Percentiles rank a stretch among this genome's conserved stretches.
These are phyloP conservation scores for Pristionchus exspectatus DNA, from an alignment of 2,888 invertebrate genomes.

Conservation along the genomic window DNA sequence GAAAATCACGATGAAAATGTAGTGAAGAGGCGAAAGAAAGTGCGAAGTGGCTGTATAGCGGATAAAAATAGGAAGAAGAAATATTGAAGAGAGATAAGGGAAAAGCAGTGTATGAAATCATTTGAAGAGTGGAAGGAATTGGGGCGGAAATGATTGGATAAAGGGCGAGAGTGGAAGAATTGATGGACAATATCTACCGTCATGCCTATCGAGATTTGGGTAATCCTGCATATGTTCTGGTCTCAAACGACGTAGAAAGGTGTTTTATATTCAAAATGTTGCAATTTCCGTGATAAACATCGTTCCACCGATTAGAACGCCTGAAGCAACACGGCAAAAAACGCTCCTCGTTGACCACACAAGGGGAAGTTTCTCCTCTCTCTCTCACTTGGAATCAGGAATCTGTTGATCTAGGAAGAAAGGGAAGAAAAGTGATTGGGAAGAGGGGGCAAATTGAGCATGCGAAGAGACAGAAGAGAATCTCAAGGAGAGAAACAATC, in stretches of 20 bases:
- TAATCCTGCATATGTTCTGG: too few species aligned
- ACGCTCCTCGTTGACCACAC: background rate
- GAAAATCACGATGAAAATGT: background rate
- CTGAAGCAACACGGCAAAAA: conserved; percentile 6
- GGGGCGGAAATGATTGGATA: conserved; percentile 41
- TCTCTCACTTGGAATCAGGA: conserved; percentile 1
- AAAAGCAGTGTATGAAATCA: conserved; percentile 36
- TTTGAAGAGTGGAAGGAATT: background rate
- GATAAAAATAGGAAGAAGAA: background rate
- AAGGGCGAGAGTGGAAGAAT: background rate
- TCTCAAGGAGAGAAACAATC: background rate
- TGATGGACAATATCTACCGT: background rate
- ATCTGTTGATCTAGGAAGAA: conserved; percentile 36
- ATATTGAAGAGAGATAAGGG: background rate
- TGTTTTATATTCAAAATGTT: too few species aligned
- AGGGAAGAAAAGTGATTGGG: conserved; percentile 14
- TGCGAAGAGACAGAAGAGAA: background rate
- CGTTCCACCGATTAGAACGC: background rate
- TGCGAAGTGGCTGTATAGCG: background rate
- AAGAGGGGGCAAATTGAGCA: conserved; percentile 22
- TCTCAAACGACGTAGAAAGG: too few species aligned
- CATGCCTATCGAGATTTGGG: background rate
- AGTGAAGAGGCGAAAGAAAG: background rate
- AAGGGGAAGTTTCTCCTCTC: background rate
- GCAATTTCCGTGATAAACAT: too few species aligned